Evolutionary conservation across 2,888 invertebrate genomes (phyloP), one percentile per base, ranked within the genome.

Genomic region (Conomelus anceps): DNA sequence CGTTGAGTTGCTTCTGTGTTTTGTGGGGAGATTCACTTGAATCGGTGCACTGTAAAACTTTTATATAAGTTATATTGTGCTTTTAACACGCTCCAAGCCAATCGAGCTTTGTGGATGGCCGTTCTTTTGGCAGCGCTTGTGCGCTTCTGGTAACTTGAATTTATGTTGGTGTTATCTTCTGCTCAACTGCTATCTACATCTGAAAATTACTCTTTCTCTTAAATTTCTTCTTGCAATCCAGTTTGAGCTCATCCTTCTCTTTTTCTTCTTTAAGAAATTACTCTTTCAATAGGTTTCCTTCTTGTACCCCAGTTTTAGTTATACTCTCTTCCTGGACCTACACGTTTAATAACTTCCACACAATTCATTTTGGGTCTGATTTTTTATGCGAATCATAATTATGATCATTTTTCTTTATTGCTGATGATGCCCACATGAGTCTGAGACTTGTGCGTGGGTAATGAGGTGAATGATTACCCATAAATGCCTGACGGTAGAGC

Each of bases 1-100:
- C 63, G 63, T 63, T 63, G 63, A 63, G 63, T n/a, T 63, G 63
- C n/a, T 34, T 63, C 63, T 63, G 63, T 20, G 63, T 63, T 63
- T 63, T 63, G 63, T 63, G 63, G 63, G 63, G 63, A 63, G 63
- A 63, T 63, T 63, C 63, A 63, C 63, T 63, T 63, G 63, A 63
- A 63, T 63, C 63, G 63, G 63, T 63, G 63, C n/a, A 63, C 63
- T 63, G 63, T 63, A 63, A 63, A 63, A 63, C 63, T 63, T 63
- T 63, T 63, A 63, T 63, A n/a, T 63, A 63, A 63, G 63, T 63
- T 86, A 86, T 86, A 86, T 86, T 86, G 86, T 86, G 86, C 29
- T 86, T 86, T 86, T 86, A 86, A 86, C 86, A 86, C 86, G 86
- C 86, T 22, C 23, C 24, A 22, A 86, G 86, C 86, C 86, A 86